These are phyloP conservation scores for Drosophila simulans DNA, from an alignment of 1,140 invertebrate genomes.

Conservation along the genomic window DNA sequence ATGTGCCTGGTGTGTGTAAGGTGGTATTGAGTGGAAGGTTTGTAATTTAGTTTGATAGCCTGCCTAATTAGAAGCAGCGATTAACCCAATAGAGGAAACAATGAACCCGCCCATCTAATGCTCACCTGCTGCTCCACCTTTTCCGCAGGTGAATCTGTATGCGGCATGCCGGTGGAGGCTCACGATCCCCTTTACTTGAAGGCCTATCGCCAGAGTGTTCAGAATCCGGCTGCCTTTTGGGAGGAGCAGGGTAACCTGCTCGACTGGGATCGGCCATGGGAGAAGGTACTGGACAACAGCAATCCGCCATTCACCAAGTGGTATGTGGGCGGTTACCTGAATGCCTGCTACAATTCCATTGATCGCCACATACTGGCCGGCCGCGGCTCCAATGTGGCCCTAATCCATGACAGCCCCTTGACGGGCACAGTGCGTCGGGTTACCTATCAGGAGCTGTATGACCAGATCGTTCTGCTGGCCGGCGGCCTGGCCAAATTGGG, in stretches of 20 bases:
- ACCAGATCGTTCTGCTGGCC: constrained; percentile 92
- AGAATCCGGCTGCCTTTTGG: constrained; percentile 95
- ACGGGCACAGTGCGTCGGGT: constrained; percentile 90
- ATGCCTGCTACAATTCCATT: constrained; percentile 96
- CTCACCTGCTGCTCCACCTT: neutral
- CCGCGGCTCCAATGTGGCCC: constrained; percentile 90
- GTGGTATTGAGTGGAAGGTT: neutral
- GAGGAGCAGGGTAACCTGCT: constrained; percentile 89
- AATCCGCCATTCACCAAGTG: constrained; percentile 95
- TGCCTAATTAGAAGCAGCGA: constrained; percentile 35
- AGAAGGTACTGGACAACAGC: constrained; percentile 92
- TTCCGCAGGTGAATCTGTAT: constrained; percentile 31
- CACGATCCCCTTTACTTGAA: constrained; percentile 87
- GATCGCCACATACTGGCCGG: constrained; percentile 94
- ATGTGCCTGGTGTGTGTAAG: constrained; percentile 14
- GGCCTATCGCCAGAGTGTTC: constrained; percentile 88
- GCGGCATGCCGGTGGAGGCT: constrained; percentile 62
- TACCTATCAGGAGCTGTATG: constrained; percentile 92
- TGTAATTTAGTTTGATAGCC: constrained; percentile 44
- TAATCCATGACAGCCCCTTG: constrained; percentile 96
- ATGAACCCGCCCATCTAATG: constrained; percentile 9
- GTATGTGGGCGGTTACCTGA: constrained; percentile 95
- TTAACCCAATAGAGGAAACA: neutral
- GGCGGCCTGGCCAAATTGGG: constrained; percentile 90
- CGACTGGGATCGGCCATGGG: constrained; percentile 93